Evolutionary conservation across 2,113 vertebrate species (phyloP), one percentile per base, ranked within the genome.

Genomic region (Rousettus leschenaultii): DNA sequence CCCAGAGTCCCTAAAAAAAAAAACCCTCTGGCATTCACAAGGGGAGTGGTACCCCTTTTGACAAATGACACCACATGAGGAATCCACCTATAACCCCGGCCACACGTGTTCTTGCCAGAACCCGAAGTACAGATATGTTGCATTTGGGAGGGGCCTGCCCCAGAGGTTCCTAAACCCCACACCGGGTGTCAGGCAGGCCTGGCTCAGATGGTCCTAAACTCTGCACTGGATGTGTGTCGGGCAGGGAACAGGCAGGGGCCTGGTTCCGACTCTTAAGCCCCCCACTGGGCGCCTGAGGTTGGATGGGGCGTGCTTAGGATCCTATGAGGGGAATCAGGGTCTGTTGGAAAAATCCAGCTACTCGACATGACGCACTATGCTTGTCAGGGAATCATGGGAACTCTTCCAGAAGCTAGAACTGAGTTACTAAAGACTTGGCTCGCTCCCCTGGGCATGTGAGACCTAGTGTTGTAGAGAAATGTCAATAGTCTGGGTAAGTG

Each of bases 291-390:
- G 2, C n/a, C 43, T 4, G 1, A 9, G 28, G 28, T 18, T 2
- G 14, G 57, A 3, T 1, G 18, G 16, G 15, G 53, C 13, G 13
- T 45, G 30, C 18, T 18, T 24, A 4, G 83, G 83, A 33, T 19
- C 59, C 84, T 19, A 0, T 30, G 1, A 26, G 24, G 80, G 55
- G 51, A 1, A 6, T 35, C 35, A 1, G 5, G 6, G 6, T 78
- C 63, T 7, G 0, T 63, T 0, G 2, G 35, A 26, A 45, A n/a
- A 19, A 6, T 13, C 51, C 2, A 0, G 33, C 38, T 7, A 21
- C 3, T 0, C 2, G 9, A 4, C 5, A 2, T 2, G 22, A 4
- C 6, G 1, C 0, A 16, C 6, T 6, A 7, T 1, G 21, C 16
- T 24, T 6, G 26, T 16, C 30, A 33, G 65, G 21, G n/a, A 40